A percentile compares a stretch with the other conserved stretches of the same genome.
phyloP scores from a whole-genome alignment of 1,140 invertebrate species.

The Asobara japonica region DNA sequence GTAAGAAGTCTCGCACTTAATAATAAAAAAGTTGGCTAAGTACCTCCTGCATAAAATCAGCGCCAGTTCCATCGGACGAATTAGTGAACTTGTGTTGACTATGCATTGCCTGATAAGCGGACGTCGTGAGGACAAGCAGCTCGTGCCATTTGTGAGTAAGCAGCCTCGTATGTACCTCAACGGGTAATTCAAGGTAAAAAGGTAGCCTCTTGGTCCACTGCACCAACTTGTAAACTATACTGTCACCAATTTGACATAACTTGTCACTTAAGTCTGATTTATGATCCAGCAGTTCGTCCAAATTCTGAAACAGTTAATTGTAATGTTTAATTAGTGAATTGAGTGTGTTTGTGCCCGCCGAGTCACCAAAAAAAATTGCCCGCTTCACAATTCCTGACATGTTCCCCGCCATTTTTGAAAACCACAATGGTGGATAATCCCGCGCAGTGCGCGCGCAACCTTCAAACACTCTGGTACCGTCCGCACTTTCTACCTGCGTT shows the following conservation, averaged over 20 bases:
- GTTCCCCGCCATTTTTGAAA: too few species aligned
- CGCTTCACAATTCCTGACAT: too few species aligned
- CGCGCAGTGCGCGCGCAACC: too few species aligned
- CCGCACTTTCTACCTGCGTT: too few species aligned
- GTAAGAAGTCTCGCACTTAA: neutral
- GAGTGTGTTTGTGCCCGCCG: too few species aligned
- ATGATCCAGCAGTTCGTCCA: conserved; percentile 89
- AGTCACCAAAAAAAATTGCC: too few species aligned
- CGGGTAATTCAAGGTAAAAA: conserved; percentile 94
- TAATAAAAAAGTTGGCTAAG: conserved; percentile 26
- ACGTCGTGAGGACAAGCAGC: conserved; percentile 91
- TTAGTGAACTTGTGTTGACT: conserved; percentile 70
- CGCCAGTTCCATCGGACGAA: conserved; percentile 69
- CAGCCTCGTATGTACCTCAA: conserved; percentile 92
- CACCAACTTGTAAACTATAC: conserved; percentile 95
- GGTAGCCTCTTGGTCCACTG: conserved; percentile 98
- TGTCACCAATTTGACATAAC: conserved; percentile 94
- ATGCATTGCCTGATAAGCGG: conserved; percentile 92
- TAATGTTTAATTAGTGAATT: neutral
- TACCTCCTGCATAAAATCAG: conserved; percentile 82
- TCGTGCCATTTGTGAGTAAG: conserved; percentile 98
- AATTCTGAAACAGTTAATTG: conserved; percentile 73
- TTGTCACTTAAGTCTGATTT: conserved; percentile 91
- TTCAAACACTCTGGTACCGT: too few species aligned
- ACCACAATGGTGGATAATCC: too few species aligned